Percentiles rank a stretch among this genome's conserved stretches.
These are phyloP conservation scores for Anthopleura sola DNA, from an alignment of 64 coral and sea anemone genomes.

Conservation along the genomic window DNA sequence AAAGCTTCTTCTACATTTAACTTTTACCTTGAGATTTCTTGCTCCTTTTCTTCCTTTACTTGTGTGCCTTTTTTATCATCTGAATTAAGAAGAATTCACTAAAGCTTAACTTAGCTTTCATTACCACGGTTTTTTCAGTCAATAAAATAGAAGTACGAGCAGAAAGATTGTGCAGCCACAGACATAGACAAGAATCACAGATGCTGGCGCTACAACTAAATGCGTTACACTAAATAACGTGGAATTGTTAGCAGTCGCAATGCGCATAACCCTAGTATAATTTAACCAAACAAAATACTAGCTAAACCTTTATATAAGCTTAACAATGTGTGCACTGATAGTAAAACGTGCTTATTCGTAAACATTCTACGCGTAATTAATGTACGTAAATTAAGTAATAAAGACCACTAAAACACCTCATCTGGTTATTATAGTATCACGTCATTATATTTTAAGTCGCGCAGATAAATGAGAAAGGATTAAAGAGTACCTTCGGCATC, in stretches of 20 bases:
- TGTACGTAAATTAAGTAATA: neutral
- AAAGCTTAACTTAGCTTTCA: too few species aligned
- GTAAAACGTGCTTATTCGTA: neutral
- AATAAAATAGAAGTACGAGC: too few species aligned
- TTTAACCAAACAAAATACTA: too few species aligned
- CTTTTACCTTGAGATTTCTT: neutral
- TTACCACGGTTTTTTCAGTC: too few species aligned
- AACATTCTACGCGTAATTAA: neutral
- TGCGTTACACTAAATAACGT: too few species aligned
- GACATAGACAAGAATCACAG: too few species aligned
- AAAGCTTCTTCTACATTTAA: neutral
- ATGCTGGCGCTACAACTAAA: too few species aligned
- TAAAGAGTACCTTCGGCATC: constrained; percentile 5
- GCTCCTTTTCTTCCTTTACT: neutral
- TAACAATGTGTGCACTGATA: neutral
- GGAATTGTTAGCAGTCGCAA: too few species aligned
- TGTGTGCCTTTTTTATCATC: neutral
- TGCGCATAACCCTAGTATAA: too few species aligned
- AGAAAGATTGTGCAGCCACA: too few species aligned
- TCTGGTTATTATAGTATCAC: neutral
- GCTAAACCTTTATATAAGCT: too few species aligned
- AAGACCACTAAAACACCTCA: neutral
- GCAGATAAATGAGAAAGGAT: neutral
- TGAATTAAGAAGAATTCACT: neutral
- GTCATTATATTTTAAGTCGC: neutral